These are phyloP conservation scores for Neomonachus schauinslandi DNA, from an alignment of 2,113 vertebrate genomes.

Conservation along the genomic window DNA sequence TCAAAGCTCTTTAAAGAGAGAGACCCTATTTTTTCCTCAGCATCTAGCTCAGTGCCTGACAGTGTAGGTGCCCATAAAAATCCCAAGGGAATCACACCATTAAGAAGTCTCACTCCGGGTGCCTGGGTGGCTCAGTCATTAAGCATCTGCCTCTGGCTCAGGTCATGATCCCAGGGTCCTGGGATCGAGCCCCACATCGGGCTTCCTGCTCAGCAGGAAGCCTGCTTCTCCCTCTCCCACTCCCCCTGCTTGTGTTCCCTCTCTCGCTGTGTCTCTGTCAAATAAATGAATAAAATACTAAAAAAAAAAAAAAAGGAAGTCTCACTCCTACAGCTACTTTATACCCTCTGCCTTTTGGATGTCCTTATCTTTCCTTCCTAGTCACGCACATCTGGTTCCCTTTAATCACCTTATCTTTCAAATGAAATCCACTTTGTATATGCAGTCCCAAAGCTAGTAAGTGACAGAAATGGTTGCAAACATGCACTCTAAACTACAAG, in stretches of 20 bases:
- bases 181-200: too few species aligned
- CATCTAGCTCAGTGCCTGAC: background rate
- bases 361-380: background rate
- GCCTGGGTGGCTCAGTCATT: too few species aligned
- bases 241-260: too few species aligned
- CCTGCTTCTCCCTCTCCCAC: too few species aligned
- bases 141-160: too few species aligned
- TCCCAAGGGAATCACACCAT: background rate
- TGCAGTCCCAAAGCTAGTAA: background rate
- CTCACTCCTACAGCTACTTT: background rate
- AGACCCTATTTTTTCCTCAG: background rate
- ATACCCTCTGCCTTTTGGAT: background rate
- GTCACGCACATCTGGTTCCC: background rate
- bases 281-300: too few species aligned
- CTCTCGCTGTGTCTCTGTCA: too few species aligned
- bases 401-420: background rate
- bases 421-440: background rate
- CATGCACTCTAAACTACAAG: background rate
- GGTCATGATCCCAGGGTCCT: too few species aligned
- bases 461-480: background rate
- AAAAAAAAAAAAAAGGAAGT: background rate
- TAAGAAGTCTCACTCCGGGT: background rate
- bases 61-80: background rate
- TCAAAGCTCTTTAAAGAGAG: background rate
- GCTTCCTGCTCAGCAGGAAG: too few species aligned